Base-by-base conservation (phyloP, 2,888 invertebrate species). In the Hemistola chrysoprasaria region DNA sequence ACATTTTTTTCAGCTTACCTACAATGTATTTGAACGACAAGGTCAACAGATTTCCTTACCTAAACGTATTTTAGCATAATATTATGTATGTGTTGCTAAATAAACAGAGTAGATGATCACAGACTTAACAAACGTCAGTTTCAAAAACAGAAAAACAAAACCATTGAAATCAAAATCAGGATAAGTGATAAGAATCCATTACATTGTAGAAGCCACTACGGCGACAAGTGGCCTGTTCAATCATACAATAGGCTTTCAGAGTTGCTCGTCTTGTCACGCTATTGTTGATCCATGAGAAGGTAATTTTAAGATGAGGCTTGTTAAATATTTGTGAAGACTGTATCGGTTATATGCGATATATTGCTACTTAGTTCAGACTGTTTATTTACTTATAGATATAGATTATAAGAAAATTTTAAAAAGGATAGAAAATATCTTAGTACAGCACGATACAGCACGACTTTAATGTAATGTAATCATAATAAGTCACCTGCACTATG, bases 171-270 rank as follows among this genome's bases (percentile, higher is more conserved):
- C 43, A 34, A 9, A 34, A 11, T 29, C 27, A 21, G 21, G 16
- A 43, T 29, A 38, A 27, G 28, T 9, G 6, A 27, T 28, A 34
- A 26, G 26, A 28, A 27, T 35, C 11, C 11, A 28, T 11, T 35
- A 22, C 11, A 11, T 24, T 28, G 20, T 36, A 23, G 11, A 22
- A 8, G 26, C 10, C 22, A 11, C n/a, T 20, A 22, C 9, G 6
- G 30, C 30, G 43, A 34, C 43, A 44, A 37, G 37, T 33, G 24
- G 10, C 33, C 23, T 8, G 37, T 34, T 29, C 28, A 21, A n/a
- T n/a, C 23, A 11, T 31, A 33, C 34, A 44, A 39, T 43, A 9
- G 21, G 16, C 11, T 30, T 38, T 25, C 20, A 35, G 22, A 35
- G 11, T 8, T n/a, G 36, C 10, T 11, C 6, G 9, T 22, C 11